Evolutionary conservation across 1,140 invertebrate genomes (phyloP).

Genomic region (Leptopilina clavipes): DNA sequence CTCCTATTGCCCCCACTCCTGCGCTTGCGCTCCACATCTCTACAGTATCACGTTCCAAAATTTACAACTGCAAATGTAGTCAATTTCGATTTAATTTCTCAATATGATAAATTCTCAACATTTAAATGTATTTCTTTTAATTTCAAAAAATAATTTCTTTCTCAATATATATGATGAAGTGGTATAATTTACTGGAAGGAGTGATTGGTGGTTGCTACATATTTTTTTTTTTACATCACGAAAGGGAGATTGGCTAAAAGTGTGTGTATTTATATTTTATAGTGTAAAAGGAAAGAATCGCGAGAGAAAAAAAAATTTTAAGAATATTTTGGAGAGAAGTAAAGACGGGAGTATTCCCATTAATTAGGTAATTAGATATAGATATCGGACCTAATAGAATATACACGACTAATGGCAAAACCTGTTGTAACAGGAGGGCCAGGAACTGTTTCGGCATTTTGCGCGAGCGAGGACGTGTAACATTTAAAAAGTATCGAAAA

Average conservation of each 20-base stretch:
- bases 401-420: constrained; percentile 57
- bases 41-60: too few species aligned
- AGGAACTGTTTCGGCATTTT: constrained; percentile 66
- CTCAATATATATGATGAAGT: background rate
- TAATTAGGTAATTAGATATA: constrained; percentile 51
- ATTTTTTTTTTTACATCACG: constrained; percentile 22
- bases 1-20: too few species aligned
- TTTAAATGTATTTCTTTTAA: too few species aligned
- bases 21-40: background rate
- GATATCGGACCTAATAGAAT: constrained; percentile 41
- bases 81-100: too few species aligned
- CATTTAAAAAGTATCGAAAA: constrained; percentile 28
- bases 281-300: background rate
- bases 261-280: constrained; percentile 1
- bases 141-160: too few species aligned
- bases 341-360: constrained; percentile 44
- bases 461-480: constrained; percentile 61
- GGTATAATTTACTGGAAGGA: constrained; percentile 26
- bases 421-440: constrained; percentile 57
- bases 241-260: constrained; percentile 10
- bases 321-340: constrained; percentile 34
- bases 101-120: too few species aligned
- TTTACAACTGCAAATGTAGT: too few species aligned
- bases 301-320: background rate
- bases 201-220: constrained; percentile 31